These are phyloP conservation scores for Chalcosyrphus nemorum DNA, from an alignment of 2,888 invertebrate species.

Conservation along the genomic window DNA sequence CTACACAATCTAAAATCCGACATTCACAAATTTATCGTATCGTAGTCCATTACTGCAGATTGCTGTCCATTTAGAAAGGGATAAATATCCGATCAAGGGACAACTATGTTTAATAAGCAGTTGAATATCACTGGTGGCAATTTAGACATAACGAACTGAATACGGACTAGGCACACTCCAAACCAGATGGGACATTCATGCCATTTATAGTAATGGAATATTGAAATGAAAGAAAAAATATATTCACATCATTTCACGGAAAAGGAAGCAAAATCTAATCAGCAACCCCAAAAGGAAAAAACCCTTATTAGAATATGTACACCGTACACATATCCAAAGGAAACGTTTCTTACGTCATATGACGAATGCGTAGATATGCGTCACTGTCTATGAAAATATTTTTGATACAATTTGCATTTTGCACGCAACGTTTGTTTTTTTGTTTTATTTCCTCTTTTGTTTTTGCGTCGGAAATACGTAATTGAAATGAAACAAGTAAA, in stretches of 20 bases:
- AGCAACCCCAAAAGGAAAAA: not conserved
- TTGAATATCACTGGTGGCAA: not conserved
- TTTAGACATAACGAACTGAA: not conserved
- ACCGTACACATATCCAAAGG: not conserved
- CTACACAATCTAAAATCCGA: not conserved
- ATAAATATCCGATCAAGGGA: not conserved
- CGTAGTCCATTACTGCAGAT: not conserved
- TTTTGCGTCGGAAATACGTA: not conserved
- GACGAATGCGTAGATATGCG: slow-evolving; percentile 19
- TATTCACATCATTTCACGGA: not conserved
- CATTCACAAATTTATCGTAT: not conserved
- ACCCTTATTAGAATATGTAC: not conserved
- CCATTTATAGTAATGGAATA: not conserved
- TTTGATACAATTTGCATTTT: slow-evolving; percentile 22
- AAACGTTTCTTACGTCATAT: slow-evolving; percentile 23
- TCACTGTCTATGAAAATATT: slow-evolving; percentile 31
- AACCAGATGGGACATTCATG: not conserved
- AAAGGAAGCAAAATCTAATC: not conserved
- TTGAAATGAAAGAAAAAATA: not conserved
- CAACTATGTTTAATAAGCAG: not conserved
- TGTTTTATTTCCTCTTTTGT: not conserved
- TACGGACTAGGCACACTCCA: not conserved
- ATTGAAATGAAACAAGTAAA: slow-evolving; percentile 23
- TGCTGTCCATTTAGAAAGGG: not conserved
- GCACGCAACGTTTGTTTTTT: slow-evolving; percentile 44